Evolutionary conservation across 2,113 vertebrate genomes (phyloP).

Genomic region (Oplegnathus fasciatus): DNA sequence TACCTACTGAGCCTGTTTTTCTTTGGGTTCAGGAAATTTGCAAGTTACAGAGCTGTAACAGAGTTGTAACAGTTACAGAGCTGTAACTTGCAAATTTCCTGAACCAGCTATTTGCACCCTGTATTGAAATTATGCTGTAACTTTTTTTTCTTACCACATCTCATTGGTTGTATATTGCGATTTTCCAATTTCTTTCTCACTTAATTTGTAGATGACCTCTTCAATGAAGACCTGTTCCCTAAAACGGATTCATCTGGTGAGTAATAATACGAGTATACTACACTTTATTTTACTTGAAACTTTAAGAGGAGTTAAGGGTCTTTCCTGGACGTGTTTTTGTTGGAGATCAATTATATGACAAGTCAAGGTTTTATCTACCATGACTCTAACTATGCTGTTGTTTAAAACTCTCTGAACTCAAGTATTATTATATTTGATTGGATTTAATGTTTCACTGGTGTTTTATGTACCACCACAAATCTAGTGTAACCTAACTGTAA

Average conservation of each 20-base stretch:
- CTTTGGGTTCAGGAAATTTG: no score
- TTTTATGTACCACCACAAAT: background rate
- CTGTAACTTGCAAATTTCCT: no score
- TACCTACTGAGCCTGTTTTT: no score
- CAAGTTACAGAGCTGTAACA: no score
- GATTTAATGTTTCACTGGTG: background rate
- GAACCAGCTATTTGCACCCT: background rate
- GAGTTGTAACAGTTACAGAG: no score
- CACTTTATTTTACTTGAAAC: constrained; percentile 5
- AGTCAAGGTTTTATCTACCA: background rate
- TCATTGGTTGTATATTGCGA: background rate
- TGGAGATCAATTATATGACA: background rate
- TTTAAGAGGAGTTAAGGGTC: background rate
- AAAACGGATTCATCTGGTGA: constrained; percentile 90
- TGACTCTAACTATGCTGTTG: background rate
- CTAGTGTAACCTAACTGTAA: no score
- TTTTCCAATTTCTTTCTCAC: background rate
- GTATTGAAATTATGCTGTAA: background rate
- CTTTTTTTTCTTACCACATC: background rate
- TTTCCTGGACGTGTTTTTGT: background rate
- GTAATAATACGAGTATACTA: constrained; percentile 35
- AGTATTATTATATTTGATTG: background rate
- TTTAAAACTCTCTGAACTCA: background rate
- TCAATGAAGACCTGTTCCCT: constrained; percentile 94
- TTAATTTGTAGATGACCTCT: constrained; percentile 88